Base-by-base conservation (phyloP, 2,797 vertebrate genomes). In the Enoplosus armatus region DNA sequence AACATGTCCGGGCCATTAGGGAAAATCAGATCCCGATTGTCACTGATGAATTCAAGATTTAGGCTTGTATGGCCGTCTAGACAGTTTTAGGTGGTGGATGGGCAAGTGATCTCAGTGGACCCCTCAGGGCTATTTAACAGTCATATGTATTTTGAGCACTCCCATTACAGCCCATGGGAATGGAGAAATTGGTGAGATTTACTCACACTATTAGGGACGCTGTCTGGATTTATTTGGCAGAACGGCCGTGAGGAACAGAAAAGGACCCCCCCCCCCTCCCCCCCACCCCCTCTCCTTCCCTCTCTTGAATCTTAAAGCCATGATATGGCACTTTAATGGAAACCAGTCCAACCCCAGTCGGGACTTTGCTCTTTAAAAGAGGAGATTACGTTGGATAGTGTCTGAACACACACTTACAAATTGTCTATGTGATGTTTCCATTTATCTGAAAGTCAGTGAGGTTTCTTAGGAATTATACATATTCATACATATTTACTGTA, bases 171-270 rank as follows among this genome's bases (percentile, higher is more conserved):
- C 82, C 78, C 86, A 56, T 47, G 87, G 91, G 89, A 92, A 79
- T 27, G 29, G 68, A 70, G 61, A 75, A 45, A 83, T 85, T 80
- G 87, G 78, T 74, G 80, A 90, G 92, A 94, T 92, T 94, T 90
- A 90, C 89, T 93, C 79, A 77, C 82, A 80, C 85, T 85, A 88
- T 91, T 91, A 92, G 72, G 80, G 80, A 83, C 22, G 41, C 63
- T 56, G 80, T 87, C 89, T 87, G 82, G 69, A 75, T 85, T 68
- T 84, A 91, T 94, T 93, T 93, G 85, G 89, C 76, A 75, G 81
- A 82, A 72, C 27, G 67, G 83, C 39, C 29, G 12, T 54, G 62
- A 86, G 72, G 48, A 43, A 69, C 33, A 76, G 50, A 79, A 54
- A 72, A 75, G 69, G 26, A 51, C 5, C 7, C 3, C 39, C 70